Conservation (phyloP, 2,888 invertebrate genomes). For the Meteorus colon region DNA sequence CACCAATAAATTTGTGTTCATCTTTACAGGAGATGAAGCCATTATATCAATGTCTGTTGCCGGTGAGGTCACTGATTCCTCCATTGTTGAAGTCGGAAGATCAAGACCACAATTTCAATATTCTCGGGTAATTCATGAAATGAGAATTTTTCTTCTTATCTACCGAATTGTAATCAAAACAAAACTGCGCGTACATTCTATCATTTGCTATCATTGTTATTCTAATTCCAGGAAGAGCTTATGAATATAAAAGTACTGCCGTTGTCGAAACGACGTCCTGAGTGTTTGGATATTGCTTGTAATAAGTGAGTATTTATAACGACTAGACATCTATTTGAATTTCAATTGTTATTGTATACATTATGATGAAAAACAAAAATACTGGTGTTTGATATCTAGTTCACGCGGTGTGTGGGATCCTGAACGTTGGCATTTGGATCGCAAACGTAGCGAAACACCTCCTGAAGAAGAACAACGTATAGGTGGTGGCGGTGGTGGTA, state of each 20-base stretch:
- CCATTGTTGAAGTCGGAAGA: constrained; percentile 70
- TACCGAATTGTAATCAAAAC: background rate
- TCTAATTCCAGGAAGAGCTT: constrained; percentile 78
- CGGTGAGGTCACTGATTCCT: constrained; percentile 71
- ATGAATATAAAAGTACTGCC: constrained; percentile 82
- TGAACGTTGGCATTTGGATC: constrained; percentile 75
- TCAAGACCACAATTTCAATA: constrained; percentile 72
- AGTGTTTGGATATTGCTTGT: constrained; percentile 77
- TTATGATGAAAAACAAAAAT: constrained; percentile 35
- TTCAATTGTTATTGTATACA: constrained; percentile 13
- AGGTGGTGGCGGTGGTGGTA: constrained; percentile 67
- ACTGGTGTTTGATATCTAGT: constrained; percentile 56
- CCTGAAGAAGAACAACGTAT: constrained; percentile 77
- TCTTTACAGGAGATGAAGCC: constrained; percentile 74
- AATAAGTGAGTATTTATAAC: constrained; percentile 74
- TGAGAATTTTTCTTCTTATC: constrained; percentile 6
- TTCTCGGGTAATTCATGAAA: constrained; percentile 62
- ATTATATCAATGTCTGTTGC: constrained; percentile 74
- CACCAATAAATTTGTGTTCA: constrained; percentile 18
- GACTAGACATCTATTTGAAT: constrained; percentile 5
- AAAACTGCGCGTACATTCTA: background rate
- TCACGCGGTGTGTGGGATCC: constrained; percentile 75
- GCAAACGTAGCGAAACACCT: constrained; percentile 79
- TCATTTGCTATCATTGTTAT: constrained; percentile 29
- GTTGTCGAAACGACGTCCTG: constrained; percentile 82